Evolutionary conservation across 2,888 invertebrate genomes (phyloP), one percentile per base, ranked within the genome.

Genomic region (Coremacera marginata): DNA sequence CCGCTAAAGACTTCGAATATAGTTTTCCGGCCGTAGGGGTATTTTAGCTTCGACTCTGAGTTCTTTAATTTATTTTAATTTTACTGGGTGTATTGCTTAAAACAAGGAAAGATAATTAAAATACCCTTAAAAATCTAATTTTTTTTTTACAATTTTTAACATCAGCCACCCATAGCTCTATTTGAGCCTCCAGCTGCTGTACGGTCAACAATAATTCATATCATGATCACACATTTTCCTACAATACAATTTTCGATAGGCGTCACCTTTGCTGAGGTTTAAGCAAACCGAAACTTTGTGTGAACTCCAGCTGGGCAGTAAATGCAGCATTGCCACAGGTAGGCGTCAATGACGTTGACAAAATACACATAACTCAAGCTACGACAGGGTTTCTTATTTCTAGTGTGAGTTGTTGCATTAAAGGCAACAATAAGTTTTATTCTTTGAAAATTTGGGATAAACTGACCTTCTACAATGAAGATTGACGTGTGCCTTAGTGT

Each of bases 291-390:
- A 34, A 27, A 14, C 3, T 25, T 77, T 81, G 80, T 81, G 78
- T 80, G 77, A 80, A 80, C 78, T 82, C 82, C 82, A 81, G 82
- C 82, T 82, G 82, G 75, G 81, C n/a, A 31, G 55, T 27, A 49
- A 63, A 34, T 27, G 52, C 34, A 19, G 37, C 19, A 19, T 57
- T 19, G 19, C 73, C 73, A 63, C 73, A 73, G 73, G 73, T 55
- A 67, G 22, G 19, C 67, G 44, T 52, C 37, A 51, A 65, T 65
- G 34, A 51, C 63, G 51, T 49, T 68, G 75, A 68, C 68, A 75
- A 75, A 68, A 75, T 68, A 51, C 51, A 27, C 68, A 68, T 68
- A 51, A 51, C 68, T 68, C 68, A 68, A 31, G 51, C 31, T 49
- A 27, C n/a, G 14, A 34, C 16, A 16, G 19, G 22, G 51, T 63